Conservation (phyloP, 2,797 vertebrate species). For the Linurgus olivaceus region DNA sequence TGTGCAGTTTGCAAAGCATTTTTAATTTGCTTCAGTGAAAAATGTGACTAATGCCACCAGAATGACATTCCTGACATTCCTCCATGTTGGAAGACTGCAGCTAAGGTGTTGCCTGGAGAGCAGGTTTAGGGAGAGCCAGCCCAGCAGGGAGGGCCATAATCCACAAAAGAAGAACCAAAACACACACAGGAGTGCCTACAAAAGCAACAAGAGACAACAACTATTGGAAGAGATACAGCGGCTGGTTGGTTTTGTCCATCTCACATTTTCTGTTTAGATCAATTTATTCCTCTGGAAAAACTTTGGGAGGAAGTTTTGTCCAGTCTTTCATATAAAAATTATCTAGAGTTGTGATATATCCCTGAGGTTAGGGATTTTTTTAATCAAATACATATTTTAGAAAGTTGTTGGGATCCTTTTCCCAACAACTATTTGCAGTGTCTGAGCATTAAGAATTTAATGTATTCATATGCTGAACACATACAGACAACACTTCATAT, state of each 20-base stretch:
- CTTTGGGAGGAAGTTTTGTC: background rate
- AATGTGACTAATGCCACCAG: background rate
- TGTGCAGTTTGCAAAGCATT: background rate
- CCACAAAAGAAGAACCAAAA: background rate
- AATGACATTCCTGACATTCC: background rate
- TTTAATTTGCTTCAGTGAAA: background rate
- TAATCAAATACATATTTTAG: background rate
- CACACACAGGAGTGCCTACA: background rate
- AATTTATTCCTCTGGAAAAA: background rate
- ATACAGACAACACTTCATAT: constrained; percentile 51
- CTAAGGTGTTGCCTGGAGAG: background rate
- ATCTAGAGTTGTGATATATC: background rate
- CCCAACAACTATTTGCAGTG: background rate
- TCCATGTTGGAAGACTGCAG: background rate
- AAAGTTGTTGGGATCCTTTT: background rate
- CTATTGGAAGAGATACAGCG: background rate
- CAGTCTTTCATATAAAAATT: background rate
- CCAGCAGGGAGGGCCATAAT: background rate
- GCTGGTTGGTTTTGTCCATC: background rate
- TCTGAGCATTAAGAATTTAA: constrained; percentile 40
- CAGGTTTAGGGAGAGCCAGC: background rate
- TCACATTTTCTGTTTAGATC: background rate
- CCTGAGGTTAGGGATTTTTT: background rate
- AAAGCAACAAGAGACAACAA: background rate
- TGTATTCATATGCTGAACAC: constrained; percentile 60